These are phyloP conservation scores for Oceanites oceanicus DNA, from an alignment of 2,113 vertebrate genomes.

Conservation along the genomic window DNA sequence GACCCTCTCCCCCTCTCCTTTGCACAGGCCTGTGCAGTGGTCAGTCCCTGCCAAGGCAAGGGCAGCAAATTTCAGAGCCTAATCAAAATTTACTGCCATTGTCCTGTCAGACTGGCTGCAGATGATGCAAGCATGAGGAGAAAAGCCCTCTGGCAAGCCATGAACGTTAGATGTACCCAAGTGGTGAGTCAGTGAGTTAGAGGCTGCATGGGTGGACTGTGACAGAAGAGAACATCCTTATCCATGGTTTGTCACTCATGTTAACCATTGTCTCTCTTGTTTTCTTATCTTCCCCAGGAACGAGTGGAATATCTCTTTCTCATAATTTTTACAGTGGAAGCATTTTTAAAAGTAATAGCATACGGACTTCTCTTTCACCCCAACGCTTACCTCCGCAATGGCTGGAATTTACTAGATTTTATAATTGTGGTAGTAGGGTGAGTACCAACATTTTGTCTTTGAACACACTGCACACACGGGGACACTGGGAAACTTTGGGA, in stretches of 20 bases:
- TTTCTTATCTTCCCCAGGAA: slow-evolving; percentile 82
- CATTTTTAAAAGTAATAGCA: slow-evolving; percentile 99
- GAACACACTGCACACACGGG: background rate
- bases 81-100: background rate
- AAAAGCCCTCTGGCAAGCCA: background rate
- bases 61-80: background rate
- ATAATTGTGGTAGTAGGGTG: slow-evolving; percentile 99
- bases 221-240: background rate
- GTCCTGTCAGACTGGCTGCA: background rate
- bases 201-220: background rate
- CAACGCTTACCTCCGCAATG: slow-evolving; percentile 99
- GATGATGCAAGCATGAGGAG: fast-evolving
- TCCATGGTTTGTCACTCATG: fast-evolving
- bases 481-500: background rate
- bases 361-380: slow-evolving; percentile 99
- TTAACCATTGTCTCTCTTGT: slow-evolving; percentile 47
- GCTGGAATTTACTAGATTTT: slow-evolving; percentile 99
- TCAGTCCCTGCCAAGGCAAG: background rate
- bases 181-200: background rate
- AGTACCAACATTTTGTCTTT: slow-evolving; percentile 65
- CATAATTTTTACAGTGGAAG: slow-evolving; percentile 99
- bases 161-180: background rate
- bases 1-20: background rate
- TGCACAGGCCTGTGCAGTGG: background rate
- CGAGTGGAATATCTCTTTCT: slow-evolving; percentile 99